Percentiles rank a stretch among this genome's conserved stretches.
Conservation (phyloP, 2,888 invertebrate species). For the Lacanobia wlatinum region DNA sequence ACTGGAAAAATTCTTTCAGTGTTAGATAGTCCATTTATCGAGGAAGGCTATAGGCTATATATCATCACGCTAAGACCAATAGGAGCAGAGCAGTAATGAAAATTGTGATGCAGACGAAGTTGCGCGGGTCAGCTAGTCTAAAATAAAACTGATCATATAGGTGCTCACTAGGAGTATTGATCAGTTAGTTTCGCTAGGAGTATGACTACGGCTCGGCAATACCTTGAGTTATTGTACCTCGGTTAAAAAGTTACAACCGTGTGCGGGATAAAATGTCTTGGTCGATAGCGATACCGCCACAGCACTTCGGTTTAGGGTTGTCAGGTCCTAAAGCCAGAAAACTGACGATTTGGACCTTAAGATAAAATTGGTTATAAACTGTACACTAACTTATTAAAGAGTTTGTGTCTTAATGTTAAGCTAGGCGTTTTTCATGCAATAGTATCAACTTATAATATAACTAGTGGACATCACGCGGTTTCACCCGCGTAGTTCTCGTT, state of each 20-base stretch:
- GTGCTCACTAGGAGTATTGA: constrained; percentile 9
- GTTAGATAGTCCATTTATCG: too few species aligned
- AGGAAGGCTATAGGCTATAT: too few species aligned
- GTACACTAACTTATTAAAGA: too few species aligned
- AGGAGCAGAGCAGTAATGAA: too few species aligned
- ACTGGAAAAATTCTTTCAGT: too few species aligned
- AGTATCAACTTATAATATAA: not conserved
- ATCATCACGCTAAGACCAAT: too few species aligned
- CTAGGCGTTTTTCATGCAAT: not conserved
- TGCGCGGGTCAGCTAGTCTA: too few species aligned
- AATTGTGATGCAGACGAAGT: too few species aligned
- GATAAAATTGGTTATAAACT: not conserved
- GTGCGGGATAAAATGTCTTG: constrained; percentile 35
- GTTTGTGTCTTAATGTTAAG: too few species aligned
- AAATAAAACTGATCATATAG: not conserved
- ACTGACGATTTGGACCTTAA: not conserved
- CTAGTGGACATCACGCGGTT: too few species aligned
- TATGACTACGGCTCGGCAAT: not conserved
- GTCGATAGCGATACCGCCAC: constrained; percentile 40
- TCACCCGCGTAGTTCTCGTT: too few species aligned
- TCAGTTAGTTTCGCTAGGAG: not conserved
- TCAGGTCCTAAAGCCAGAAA: not conserved
- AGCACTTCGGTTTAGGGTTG: constrained; percentile 28
- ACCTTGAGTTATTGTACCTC: constrained; percentile 18
- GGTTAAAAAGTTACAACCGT: constrained; percentile 30